Evolutionary conservation across 1,140 invertebrate species (phyloP), one percentile per base, ranked within the genome.

Genomic region (Leucophenga varia): DNA sequence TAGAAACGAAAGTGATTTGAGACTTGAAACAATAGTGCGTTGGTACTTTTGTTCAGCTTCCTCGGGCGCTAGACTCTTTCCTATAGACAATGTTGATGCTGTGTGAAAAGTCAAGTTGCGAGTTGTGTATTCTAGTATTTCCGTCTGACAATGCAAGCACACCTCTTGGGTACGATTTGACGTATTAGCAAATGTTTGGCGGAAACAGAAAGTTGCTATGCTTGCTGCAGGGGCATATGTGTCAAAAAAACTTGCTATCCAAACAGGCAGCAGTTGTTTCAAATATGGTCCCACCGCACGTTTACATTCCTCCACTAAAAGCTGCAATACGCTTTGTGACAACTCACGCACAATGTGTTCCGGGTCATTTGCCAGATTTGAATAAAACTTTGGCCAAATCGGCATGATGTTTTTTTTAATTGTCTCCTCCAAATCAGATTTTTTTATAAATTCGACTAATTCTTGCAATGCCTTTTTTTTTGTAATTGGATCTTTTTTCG

Each of bases 381-480:
- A 81, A 69, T 91, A 95, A 5, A 89, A 73, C 53, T 87, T 78
- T 2, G 89, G 84, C 90, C 90, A 95, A 61, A 86, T 84, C 5
- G 86, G 83, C 19, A 94, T 75, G 9, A 89, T 79, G 36, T 78
- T 75, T 67, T 86, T 86, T n/a, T n/a, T n/a, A n/a, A n/a, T n/a
- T 0, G 91, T 65, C 12, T 74, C 64, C 16, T 85, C 80, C 12
- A 80, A 59, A 52, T 85, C 79, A 22, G 81, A 79, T 49, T 81
- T 79, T 57, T 79, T 77, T 51, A 89, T 85, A 3, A 90, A 59
- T 5, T 80, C 78, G 28, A 79, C 76, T 70, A 93, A 88, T 75
- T 93, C 90, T 77, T 90, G 86, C 14, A 92, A 70, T 3, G 89
- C 90, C 86, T 93, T 94, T 25, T 87, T 80, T 76, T 91, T 93